Base-by-base conservation (phyloP, 2,888 invertebrate genomes). In the Sphaerophoria taeniata region DNA sequence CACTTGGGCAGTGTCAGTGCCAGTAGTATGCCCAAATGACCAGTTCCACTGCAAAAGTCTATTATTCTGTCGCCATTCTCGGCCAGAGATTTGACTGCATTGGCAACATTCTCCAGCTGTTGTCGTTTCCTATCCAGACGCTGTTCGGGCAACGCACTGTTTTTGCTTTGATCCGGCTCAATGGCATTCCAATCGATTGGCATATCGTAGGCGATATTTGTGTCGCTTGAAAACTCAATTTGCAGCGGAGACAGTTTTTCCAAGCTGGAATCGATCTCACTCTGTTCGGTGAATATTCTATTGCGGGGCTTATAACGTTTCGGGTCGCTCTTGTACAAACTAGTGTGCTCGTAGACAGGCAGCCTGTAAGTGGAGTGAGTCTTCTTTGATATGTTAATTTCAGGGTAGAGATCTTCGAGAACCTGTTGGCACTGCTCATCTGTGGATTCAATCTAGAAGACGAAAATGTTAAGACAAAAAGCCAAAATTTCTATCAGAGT, bases 41-140 rank as follows among this genome's bases (percentile, higher is more conserved):
- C 98, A 88, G 97, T 96, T 2, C 98, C 98, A 89, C 97, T 96
- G 91, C 98, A 98, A 92, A 98, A 98, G 91, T 99, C 98, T 0
- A 98, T 96, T 88, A 98, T 96, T 14, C 94, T 92, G 88, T 96
- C 94, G 0, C 95, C 94, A 0, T 93, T 91, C 88, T 93, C 93
- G 0, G 96, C 96, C 75, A 98, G 92, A 72, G 94, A 93, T n/a
- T 95, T 90, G 0, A 96, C 95, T 39, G 97, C 95, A 89, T 95
- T 94, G 16, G 95, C 95, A 88, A 98, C 93, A 91, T 96, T 98
- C 91, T 97, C 96, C 49, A 98, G 91, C 90, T 98, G 98, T 88
- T 97, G 95, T 45, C 96, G 95, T 93, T 98, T 98, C 67, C 97
- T 93, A 16, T 93, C 92, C 7, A 96, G 93, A 75, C 98, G 94